Evolutionary conservation across 2,888 invertebrate genomes (phyloP).

Genomic region (Tuberolachnus salignus): DNA sequence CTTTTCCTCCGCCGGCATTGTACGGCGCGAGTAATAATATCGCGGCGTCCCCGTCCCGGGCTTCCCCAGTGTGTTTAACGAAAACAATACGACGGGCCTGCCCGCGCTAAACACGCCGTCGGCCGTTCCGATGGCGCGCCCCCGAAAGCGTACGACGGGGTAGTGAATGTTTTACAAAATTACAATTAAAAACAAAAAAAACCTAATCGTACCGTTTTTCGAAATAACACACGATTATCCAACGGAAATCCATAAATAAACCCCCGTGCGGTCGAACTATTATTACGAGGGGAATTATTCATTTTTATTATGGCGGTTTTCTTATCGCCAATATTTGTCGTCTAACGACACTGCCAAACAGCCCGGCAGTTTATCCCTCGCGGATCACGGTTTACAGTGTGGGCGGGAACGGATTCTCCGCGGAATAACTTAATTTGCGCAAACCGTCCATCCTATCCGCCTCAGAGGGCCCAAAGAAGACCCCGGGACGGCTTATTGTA

Average conservation of each 20-base stretch:
- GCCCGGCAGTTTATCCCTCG: slow-evolving; percentile 31
- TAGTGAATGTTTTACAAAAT: too few relatives aligned
- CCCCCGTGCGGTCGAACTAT: too few relatives aligned
- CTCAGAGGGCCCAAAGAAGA: slow-evolving; percentile 32
- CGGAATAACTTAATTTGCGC: slow-evolving; percentile 49
- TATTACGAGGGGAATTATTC: not conserved
- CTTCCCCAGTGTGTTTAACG: not conserved
- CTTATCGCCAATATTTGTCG: slow-evolving; percentile 39
- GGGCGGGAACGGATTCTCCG: slow-evolving; percentile 27
- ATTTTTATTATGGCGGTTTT: not conserved
- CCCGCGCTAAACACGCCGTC: too few relatives aligned
- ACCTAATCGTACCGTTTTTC: too few relatives aligned
- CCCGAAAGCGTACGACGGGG: too few relatives aligned
- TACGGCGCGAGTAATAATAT: not conserved
- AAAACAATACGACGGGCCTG: slow-evolving; percentile 11
- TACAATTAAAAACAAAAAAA: too few relatives aligned
- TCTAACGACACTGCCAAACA: slow-evolving; percentile 24
- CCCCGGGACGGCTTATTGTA: slow-evolving; percentile 20
- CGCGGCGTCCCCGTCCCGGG: not conserved
- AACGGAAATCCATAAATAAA: not conserved
- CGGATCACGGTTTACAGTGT: slow-evolving; percentile 27
- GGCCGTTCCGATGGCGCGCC: too few relatives aligned
- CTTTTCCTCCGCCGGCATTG: slow-evolving; percentile 6
- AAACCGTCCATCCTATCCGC: slow-evolving; percentile 13
- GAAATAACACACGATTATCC: too few relatives aligned